Conservation (phyloP, 2,797 vertebrate species). For the Rhinella marina region DNA sequence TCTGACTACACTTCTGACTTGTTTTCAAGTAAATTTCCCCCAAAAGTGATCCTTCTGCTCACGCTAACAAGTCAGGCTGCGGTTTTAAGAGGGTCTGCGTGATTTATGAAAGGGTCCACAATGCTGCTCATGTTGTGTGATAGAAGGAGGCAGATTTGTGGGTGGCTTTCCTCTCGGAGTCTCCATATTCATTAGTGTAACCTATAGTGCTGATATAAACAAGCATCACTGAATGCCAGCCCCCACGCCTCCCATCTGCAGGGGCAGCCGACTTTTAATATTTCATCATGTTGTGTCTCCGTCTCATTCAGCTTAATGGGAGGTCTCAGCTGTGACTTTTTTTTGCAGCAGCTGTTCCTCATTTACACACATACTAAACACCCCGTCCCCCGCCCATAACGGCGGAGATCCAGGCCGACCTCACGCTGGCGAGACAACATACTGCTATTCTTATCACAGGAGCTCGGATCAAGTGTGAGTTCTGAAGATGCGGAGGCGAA, state of each 20-base stretch:
- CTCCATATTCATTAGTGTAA: conserved; percentile 17
- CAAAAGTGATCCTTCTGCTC: background rate
- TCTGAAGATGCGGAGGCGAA: background rate
- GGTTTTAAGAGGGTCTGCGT: background rate
- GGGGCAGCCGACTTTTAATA: conserved; percentile 23
- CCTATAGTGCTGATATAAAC: conserved; percentile 30
- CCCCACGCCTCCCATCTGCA: conserved; percentile 23
- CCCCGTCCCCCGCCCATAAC: background rate
- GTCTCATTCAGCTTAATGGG: conserved; percentile 36
- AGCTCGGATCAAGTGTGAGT: background rate
- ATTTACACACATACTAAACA: conserved; percentile 36
- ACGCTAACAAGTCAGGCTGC: background rate
- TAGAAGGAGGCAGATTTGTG: conserved; percentile 3
- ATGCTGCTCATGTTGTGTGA: background rate
- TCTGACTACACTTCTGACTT: background rate
- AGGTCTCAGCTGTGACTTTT: conserved; percentile 34
- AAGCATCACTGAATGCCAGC: background rate
- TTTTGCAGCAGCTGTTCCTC: conserved; percentile 42
- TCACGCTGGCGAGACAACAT: background rate
- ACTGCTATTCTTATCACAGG: conserved; percentile 4
- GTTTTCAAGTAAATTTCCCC: background rate
- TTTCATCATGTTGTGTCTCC: conserved; percentile 41
- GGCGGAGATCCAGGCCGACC: background rate
- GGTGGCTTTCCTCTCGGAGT: conserved; percentile 7
- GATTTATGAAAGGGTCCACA: background rate